Conservation (phyloP, 2,113 vertebrate species). For the Grallaria varia region DNA sequence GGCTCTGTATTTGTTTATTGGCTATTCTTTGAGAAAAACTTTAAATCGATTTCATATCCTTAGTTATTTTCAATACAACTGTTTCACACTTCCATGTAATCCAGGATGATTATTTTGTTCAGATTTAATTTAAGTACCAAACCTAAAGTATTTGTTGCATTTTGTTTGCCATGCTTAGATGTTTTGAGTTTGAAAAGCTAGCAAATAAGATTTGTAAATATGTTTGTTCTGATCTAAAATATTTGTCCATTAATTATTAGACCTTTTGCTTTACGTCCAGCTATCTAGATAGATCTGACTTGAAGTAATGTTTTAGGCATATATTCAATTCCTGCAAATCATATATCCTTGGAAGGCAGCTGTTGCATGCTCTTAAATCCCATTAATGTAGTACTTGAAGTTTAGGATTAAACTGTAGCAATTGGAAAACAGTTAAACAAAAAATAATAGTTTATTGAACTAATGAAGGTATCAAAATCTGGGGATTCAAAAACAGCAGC, state of each 20-base stretch:
- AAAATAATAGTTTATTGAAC: not conserved
- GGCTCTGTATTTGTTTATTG: not conserved
- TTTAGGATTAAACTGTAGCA: not conserved
- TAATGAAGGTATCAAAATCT: not conserved
- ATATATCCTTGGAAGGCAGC: not conserved
- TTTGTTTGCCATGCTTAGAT: not conserved
- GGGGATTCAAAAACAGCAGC: not conserved
- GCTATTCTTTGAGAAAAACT: not conserved
- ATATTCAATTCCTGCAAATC: not conserved
- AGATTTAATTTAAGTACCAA: not conserved
- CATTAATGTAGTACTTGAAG: not conserved
- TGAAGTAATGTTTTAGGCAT: not conserved
- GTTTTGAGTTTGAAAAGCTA: not conserved
- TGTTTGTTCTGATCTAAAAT: not conserved
- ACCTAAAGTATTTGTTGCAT: not conserved
- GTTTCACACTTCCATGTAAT: not conserved
- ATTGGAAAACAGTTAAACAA: not conserved
- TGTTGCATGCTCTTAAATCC: not conserved
- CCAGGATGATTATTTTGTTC: not conserved
- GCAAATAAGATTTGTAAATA: not conserved
- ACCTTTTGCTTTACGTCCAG: not conserved
- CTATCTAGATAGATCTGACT: not conserved
- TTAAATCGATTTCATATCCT: not conserved
- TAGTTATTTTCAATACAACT: not conserved
- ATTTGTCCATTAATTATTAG: not conserved